phyloP scores from a whole-genome alignment of 2,888 invertebrate genomes.

The Andrena minutula region DNA sequence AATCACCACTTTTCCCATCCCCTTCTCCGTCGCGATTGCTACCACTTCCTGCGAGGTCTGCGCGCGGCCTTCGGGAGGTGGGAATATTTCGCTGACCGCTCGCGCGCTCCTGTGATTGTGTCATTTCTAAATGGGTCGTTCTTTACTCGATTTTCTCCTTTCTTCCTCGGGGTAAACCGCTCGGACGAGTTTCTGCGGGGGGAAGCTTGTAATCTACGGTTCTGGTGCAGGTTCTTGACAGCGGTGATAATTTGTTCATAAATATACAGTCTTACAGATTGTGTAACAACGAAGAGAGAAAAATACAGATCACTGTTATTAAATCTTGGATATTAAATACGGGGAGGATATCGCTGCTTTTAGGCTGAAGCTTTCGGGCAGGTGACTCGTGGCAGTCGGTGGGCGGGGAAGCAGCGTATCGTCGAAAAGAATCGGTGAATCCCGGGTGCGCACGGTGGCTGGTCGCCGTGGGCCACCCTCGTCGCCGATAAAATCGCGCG shows the following conservation, averaged over 20 bases:
- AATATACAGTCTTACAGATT: no score
- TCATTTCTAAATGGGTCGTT: conserved; percentile 61
- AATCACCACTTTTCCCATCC: conserved; percentile 14
- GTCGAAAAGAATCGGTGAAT: conserved; percentile 48
- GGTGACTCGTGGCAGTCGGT: background rate
- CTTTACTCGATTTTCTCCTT: conserved; percentile 43
- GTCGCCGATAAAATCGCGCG: conserved; percentile 51
- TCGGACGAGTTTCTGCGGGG: background rate
- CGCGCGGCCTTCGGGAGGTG: conserved; percentile 44
- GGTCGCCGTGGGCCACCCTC: conserved; percentile 49
- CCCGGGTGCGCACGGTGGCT: conserved; percentile 22
- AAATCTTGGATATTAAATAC: background rate
- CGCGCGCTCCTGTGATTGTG: conserved; percentile 62
- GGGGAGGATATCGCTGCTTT: background rate
- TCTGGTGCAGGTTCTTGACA: no score
- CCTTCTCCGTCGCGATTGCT: conserved; percentile 25
- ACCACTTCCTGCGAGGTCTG: conserved; percentile 56
- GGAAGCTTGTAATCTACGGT: background rate
- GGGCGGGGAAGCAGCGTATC: conserved; percentile 10
- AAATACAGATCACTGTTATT: no score
- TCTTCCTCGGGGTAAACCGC: conserved; percentile 9
- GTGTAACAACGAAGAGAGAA: no score
- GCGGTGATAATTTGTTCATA: background rate
- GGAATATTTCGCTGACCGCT: conserved; percentile 64
- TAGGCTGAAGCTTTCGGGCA: no score